Evolutionary conservation across 2,113 vertebrate species (phyloP).

Genomic region (Gambusia holbrooki): DNA sequence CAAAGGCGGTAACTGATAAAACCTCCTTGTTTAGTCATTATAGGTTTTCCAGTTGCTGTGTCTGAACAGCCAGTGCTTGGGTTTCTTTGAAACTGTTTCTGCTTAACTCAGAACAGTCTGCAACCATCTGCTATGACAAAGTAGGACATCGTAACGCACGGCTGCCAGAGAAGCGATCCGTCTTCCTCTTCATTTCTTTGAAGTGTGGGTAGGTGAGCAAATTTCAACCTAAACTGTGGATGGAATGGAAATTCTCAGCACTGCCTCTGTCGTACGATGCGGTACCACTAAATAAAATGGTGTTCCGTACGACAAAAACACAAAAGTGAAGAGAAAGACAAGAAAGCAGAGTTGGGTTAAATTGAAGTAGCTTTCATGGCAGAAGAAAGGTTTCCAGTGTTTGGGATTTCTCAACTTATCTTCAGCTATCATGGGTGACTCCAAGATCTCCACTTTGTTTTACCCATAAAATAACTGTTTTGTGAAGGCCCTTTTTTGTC

Average conservation of each 20-base stretch:
- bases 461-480: not conserved
- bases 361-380: not conserved
- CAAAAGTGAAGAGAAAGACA: not conserved
- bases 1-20: conserved; percentile 43
- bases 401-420: too few species aligned
- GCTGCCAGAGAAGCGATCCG: conserved; percentile 44
- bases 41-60: conserved; percentile 24
- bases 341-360: not conserved
- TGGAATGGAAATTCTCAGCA: not conserved
- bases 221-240: conserved; percentile 8
- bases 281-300: not conserved
- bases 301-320: not conserved
- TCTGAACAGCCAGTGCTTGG: not conserved
- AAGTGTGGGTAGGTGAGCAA: conserved; percentile 17
- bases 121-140: conserved; percentile 25
- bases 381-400: too few species aligned
- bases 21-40: conserved; percentile 39
- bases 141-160: conserved; percentile 39
- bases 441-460: not conserved
- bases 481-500: not conserved
- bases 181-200: conserved; percentile 41
- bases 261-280: not conserved
- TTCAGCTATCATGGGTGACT: too few species aligned
- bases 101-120: conserved; percentile 33
- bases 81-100: conserved; percentile 25